A percentile compares a stretch with the other conserved stretches of the same genome.
Conservation (phyloP, 2,797 vertebrate genomes). For the Xenops minutus region DNA sequence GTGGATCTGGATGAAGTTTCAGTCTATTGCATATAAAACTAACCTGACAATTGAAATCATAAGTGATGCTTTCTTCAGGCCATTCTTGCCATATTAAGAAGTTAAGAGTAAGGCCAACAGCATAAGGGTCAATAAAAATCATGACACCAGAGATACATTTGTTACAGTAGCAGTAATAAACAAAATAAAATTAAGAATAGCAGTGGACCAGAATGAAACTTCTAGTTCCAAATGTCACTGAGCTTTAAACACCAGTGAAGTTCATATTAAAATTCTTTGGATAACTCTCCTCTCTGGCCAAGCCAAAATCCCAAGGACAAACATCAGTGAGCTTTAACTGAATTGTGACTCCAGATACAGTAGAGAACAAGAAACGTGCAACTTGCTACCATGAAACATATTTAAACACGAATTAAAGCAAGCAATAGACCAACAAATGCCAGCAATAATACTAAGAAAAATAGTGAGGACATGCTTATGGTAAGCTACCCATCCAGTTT, state of each 20-base stretch:
- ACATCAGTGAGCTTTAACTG: not conserved
- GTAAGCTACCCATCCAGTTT: not conserved
- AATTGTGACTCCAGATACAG: not conserved
- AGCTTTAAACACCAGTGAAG: not conserved
- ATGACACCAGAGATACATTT: not conserved
- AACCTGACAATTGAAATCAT: not conserved
- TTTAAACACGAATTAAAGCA: constrained; percentile 44
- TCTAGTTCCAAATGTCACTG: not conserved
- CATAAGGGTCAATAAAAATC: not conserved
- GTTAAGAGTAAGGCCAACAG: not conserved
- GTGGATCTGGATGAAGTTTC: not conserved
- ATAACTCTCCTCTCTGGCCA: not conserved
- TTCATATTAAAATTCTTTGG: not conserved
- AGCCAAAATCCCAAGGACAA: not conserved
- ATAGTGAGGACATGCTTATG: not conserved
- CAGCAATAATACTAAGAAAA: not conserved
- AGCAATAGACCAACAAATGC: constrained; percentile 13
- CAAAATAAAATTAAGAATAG: constrained; percentile 13
- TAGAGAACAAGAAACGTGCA: not conserved
- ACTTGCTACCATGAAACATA: not conserved
- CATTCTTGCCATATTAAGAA: not conserved
- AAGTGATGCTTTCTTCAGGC: not conserved
- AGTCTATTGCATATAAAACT: not conserved
- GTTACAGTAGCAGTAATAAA: not conserved
- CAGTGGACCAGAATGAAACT: not conserved